Evolutionary conservation across 2,113 vertebrate genomes (phyloP).

Genomic region (Sclerurus mexicanus): DNA sequence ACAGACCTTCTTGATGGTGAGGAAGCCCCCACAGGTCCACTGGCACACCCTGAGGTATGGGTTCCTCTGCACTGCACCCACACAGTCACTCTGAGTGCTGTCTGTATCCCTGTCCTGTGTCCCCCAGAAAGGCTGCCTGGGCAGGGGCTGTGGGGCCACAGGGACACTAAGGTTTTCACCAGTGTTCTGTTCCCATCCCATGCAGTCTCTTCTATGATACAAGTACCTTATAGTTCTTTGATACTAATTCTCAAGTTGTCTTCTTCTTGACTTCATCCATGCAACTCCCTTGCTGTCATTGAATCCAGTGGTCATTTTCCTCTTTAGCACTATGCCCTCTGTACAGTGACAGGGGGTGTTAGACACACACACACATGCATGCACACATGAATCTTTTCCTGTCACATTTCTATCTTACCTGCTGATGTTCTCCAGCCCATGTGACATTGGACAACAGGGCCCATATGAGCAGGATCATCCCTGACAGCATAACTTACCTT

Average conservation of each 20-base stretch:
- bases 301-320: background rate
- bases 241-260: accelerated
- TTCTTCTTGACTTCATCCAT: background rate
- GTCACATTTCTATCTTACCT: background rate
- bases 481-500: background rate
- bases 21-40: accelerated
- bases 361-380: background rate
- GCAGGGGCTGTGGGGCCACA: accelerated
- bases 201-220: background rate
- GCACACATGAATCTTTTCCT: background rate
- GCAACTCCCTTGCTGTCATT: background rate
- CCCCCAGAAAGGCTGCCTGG: background rate
- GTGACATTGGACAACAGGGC: background rate
- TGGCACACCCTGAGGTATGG: background rate
- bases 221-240: background rate
- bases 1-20: accelerated
- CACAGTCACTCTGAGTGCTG: accelerated
- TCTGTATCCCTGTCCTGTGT: background rate
- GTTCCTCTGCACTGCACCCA: background rate
- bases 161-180: background rate
- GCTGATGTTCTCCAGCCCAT: background rate
- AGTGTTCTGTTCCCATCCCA: background rate
- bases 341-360: background rate
- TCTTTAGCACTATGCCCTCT: background rate
- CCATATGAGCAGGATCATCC: background rate